Conservation (phyloP, 2,888 invertebrate species). For the Electrophaes corylata region DNA sequence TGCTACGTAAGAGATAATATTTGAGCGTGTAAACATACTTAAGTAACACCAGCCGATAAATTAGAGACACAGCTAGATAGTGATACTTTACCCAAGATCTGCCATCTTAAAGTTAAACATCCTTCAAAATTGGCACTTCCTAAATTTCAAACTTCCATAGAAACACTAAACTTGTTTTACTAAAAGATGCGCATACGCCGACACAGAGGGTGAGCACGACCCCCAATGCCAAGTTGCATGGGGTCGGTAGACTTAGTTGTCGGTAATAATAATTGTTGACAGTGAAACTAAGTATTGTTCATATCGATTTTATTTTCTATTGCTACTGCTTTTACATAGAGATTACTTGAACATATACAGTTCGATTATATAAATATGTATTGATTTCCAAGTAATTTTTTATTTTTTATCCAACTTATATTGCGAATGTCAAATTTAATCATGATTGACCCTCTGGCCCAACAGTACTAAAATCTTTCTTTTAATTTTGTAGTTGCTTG, state of each 20-base stretch:
- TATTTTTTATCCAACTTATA: no score
- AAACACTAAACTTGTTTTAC: slow-evolving; percentile 34
- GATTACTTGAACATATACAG: not conserved
- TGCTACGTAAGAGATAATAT: no score
- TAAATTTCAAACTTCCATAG: not conserved
- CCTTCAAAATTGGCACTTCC: not conserved
- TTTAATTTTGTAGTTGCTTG: no score
- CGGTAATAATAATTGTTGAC: slow-evolving; percentile 37
- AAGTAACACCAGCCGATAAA: no score
- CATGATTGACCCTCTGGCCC: no score
- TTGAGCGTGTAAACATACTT: no score
- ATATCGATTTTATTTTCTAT: slow-evolving; percentile 14
- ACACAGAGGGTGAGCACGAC: slow-evolving; percentile 58
- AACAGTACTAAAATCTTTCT: no score
- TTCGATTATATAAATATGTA: no score
- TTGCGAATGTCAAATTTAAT: no score
- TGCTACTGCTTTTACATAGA: not conserved
- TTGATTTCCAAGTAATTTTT: no score
- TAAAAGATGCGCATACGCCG: slow-evolving; percentile 50
- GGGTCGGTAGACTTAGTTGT: no score
- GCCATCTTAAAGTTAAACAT: not conserved
- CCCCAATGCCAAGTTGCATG: slow-evolving; percentile 36
- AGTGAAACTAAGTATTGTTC: slow-evolving; percentile 20
- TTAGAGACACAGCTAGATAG: no score
- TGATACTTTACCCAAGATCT: not conserved